Conservation (phyloP, 1,140 invertebrate genomes). For the Dolichoris vasculosae region DNA sequence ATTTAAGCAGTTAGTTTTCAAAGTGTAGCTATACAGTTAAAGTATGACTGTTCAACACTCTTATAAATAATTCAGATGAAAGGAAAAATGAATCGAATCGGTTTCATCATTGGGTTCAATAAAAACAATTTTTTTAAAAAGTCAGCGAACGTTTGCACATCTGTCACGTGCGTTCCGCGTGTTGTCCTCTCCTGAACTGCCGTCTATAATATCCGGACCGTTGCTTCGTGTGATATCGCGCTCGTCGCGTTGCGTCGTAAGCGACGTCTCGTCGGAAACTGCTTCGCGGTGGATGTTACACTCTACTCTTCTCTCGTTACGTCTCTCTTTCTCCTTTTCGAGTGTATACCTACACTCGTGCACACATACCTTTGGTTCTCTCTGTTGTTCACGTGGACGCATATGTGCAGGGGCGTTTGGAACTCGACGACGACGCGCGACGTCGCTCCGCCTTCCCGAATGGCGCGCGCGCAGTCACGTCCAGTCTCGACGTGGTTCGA, state of each 20-base stretch:
- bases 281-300: constrained; percentile 37
- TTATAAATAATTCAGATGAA: background rate
- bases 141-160: background rate
- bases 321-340: background rate
- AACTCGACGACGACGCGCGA: constrained; percentile 62
- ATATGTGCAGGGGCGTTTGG: constrained; percentile 52
- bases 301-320: background rate
- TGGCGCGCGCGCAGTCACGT: constrained; percentile 39
- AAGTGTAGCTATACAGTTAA: too few species aligned
- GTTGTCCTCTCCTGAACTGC: background rate
- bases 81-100: background rate
- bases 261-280: constrained; percentile 67
- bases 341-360: too few species aligned
- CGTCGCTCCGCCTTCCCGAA: constrained; percentile 69
- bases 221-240: background rate
- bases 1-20: too few species aligned
- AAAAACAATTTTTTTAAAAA: background rate
- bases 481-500: background rate
- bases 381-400: background rate
- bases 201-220: background rate
- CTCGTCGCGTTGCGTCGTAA: constrained; percentile 56
- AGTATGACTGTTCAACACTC: too few species aligned
- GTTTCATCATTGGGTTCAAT: background rate
- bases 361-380: background rate
- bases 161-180: constrained; percentile 35